Percentiles rank a stretch among this genome's conserved stretches.
phyloP scores from a whole-genome alignment of 1,140 invertebrate species.

The Scaptomyza pallida region DNA sequence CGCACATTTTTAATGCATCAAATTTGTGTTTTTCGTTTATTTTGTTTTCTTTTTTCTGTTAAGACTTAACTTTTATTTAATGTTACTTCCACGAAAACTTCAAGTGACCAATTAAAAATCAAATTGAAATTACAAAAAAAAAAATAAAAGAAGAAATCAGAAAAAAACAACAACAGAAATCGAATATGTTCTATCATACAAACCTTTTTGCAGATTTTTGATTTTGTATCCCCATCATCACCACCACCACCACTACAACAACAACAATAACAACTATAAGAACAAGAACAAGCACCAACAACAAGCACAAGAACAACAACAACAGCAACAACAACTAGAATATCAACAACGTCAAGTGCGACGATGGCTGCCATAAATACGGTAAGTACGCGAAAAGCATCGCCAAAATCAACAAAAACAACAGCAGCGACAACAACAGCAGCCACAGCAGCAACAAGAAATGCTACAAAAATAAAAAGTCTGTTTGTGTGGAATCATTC shows the following conservation, averaged over 20 bases:
- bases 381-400: conserved; percentile 74
- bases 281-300: conserved; percentile 64
- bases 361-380: conserved; percentile 83
- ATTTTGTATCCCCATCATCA: conserved; percentile 82
- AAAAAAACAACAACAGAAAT: conserved; percentile 32
- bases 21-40: conserved; percentile 43
- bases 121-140: conserved; percentile 28
- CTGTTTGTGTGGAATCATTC: conserved; percentile 58
- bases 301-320: conserved; percentile 22
- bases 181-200: conserved; percentile 77
- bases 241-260: conserved; percentile 76
- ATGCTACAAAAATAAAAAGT: conserved; percentile 18
- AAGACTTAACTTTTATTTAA: conserved; percentile 13
- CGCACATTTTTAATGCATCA: conserved; percentile 75
- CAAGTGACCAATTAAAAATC: conserved; percentile 32
- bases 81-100: conserved; percentile 41
- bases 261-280: conserved; percentile 62
- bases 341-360: conserved; percentile 76
- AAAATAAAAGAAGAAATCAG: conserved; percentile 51
- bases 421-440: conserved; percentile 37
- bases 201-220: conserved; percentile 82
- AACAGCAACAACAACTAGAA: conserved; percentile 56
- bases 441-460: conserved; percentile 41
- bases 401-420: conserved; percentile 32
- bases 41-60: conserved; percentile 22